phyloP scores from a whole-genome alignment of 2,113 vertebrate species.

The Carollia perspicillata region DNA sequence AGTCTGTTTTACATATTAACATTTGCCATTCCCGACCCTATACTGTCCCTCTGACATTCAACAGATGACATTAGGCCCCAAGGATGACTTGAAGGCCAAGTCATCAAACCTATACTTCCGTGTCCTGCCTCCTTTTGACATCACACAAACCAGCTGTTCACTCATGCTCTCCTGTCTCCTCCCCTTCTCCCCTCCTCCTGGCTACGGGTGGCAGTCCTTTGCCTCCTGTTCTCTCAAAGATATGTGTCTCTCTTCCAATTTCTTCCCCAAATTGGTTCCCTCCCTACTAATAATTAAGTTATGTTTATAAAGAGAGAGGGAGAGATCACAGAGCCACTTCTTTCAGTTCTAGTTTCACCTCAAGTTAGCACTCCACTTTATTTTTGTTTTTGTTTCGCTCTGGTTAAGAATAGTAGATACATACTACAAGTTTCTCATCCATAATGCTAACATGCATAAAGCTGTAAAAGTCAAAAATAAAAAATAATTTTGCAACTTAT shows the following conservation, averaged over 20 bases:
- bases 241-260: neutral
- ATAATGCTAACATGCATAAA: neutral
- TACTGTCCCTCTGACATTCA: neutral
- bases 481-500: neutral
- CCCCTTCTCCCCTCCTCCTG: too few relatives aligned
- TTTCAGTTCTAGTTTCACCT: neutral
- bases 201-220: accelerated
- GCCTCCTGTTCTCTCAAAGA: neutral
- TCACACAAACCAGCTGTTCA: neutral
- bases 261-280: neutral
- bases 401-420: neutral
- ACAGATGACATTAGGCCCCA: neutral
- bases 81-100: neutral
- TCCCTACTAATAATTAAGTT: neutral
- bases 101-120: neutral
- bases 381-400: neutral
- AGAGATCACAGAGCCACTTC: neutral
- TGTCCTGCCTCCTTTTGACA: neutral
- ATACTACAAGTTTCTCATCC: neutral
- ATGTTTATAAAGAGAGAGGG: neutral
- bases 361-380: neutral
- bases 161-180: neutral
- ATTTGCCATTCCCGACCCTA: neutral
- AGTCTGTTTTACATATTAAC: neutral
- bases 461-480: neutral